Percentiles rank a stretch among this genome's conserved stretches.
Evolutionary conservation across 1,140 invertebrate species (phyloP).

Genomic region (Dreissena polymorpha): DNA sequence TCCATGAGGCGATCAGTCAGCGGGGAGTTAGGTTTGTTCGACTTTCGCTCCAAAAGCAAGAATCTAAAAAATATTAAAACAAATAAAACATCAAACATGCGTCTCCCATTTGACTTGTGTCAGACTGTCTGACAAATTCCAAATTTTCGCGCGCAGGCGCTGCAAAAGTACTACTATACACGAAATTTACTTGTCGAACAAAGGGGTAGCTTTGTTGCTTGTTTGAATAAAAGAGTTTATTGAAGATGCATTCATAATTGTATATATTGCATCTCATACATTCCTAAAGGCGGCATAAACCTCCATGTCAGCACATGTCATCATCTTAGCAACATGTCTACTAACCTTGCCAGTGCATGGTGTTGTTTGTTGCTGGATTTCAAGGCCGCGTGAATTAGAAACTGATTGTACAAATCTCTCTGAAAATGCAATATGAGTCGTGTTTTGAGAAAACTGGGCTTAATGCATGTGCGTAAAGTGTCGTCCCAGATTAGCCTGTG

Average conservation of each 20-base stretch:
- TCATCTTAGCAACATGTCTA: neutral
- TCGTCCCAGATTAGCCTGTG: too few relatives aligned
- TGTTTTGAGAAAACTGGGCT: too few relatives aligned
- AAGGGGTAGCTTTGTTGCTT: neutral
- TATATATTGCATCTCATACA: neutral
- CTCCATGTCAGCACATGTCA: neutral
- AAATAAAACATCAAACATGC: neutral
- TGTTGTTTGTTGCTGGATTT: constrained; percentile 61
- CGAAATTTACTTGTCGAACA: neutral
- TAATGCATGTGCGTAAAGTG: too few relatives aligned
- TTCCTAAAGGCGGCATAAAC: neutral
- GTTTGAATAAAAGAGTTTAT: neutral
- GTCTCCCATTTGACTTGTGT: neutral
- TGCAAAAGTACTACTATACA: neutral
- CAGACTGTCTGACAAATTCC: neutral
- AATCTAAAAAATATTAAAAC: constrained; percentile 53
- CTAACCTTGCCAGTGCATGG: constrained; percentile 61
- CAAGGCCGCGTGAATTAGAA: constrained; percentile 68
- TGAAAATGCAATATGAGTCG: constrained; percentile 56
- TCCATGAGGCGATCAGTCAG: constrained; percentile 69
- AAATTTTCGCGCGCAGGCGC: neutral
- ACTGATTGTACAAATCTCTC: constrained; percentile 69
- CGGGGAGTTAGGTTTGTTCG: constrained; percentile 59
- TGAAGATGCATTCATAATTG: neutral
- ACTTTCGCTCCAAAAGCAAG: constrained; percentile 64